Percentiles rank a stretch among this genome's conserved stretches.
Conservation (phyloP, 2,888 invertebrate species). For the Geotrupes spiniger region DNA sequence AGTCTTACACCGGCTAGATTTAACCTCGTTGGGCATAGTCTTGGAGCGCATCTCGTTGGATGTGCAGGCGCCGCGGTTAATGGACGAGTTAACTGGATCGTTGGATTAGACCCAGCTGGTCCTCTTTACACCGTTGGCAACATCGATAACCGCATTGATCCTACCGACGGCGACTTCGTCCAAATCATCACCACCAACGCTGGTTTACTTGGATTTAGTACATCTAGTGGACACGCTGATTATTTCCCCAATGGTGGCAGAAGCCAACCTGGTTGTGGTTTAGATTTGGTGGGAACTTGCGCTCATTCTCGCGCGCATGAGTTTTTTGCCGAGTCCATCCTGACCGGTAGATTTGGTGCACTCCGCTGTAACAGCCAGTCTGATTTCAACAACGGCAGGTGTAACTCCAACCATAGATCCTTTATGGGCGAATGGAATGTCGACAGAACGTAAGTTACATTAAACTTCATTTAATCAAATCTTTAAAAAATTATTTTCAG, state of each 20-base stretch:
- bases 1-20: conserved; percentile 27
- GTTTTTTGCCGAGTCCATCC: conserved; percentile 50
- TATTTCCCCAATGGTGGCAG: conserved; percentile 45
- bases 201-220: conserved; percentile 28
- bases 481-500: conserved; percentile 10
- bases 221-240: conserved; percentile 41
- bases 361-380: conserved; percentile 25
- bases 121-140: conserved; percentile 34
- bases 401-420: conserved; percentile 23
- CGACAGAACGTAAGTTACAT: conserved; percentile 24
- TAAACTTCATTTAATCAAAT: neutral
- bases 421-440: conserved; percentile 28
- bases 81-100: conserved; percentile 34
- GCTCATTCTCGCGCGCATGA: conserved; percentile 48
- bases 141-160: conserved; percentile 37
- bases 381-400: conserved; percentile 28
- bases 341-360: conserved; percentile 36
- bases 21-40: conserved; percentile 35
- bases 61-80: conserved; percentile 34
- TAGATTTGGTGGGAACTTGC: conserved; percentile 43
- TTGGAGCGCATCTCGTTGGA: conserved; percentile 43
- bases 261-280: conserved; percentile 42
- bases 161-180: conserved; percentile 42
- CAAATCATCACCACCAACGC: conserved; percentile 42
- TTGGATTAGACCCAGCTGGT: conserved; percentile 44